A percentile compares a stretch with the other conserved stretches of the same genome.
Evolutionary conservation across 1,140 invertebrate species (phyloP).

Genomic region (Heliconius himera): DNA sequence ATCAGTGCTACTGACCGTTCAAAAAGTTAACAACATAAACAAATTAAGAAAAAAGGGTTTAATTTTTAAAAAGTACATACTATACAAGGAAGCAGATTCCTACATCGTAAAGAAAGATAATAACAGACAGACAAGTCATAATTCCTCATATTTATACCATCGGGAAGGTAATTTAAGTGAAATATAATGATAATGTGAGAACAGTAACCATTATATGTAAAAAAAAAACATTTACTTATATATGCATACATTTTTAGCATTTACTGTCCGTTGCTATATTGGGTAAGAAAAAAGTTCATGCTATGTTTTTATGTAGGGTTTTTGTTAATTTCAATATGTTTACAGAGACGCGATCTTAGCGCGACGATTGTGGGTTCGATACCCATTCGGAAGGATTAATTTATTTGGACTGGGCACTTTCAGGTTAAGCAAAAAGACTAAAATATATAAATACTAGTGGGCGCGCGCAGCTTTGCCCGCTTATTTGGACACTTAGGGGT

Average conservation of each 20-base stretch:
- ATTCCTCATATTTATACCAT: conserved; percentile 5
- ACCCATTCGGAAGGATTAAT: too few species aligned
- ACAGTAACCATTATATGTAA: neutral
- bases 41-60: neutral
- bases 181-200: conserved; percentile 13
- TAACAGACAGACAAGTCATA: conserved; percentile 14
- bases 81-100: conserved; percentile 7
- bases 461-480: too few species aligned
- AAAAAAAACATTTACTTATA: neutral
- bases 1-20: neutral
- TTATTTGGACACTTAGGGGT: too few species aligned
- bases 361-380: too few species aligned
- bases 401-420: too few species aligned
- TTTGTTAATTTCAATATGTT: neutral
- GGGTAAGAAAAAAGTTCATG: neutral
- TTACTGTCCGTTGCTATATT: conserved; percentile 8
- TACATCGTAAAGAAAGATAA: conserved; percentile 13
- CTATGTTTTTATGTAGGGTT: neutral
- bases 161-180: conserved; percentile 2
- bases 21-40: neutral
- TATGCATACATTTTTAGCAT: neutral
- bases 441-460: too few species aligned
- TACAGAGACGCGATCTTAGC: neutral
- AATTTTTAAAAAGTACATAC: neutral
- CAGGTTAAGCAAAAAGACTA: too few species aligned